A percentile compares a stretch with the other conserved stretches of the same genome.
Conservation (phyloP, 1,140 invertebrate genomes). For the Rhagoletis zephyria region DNA sequence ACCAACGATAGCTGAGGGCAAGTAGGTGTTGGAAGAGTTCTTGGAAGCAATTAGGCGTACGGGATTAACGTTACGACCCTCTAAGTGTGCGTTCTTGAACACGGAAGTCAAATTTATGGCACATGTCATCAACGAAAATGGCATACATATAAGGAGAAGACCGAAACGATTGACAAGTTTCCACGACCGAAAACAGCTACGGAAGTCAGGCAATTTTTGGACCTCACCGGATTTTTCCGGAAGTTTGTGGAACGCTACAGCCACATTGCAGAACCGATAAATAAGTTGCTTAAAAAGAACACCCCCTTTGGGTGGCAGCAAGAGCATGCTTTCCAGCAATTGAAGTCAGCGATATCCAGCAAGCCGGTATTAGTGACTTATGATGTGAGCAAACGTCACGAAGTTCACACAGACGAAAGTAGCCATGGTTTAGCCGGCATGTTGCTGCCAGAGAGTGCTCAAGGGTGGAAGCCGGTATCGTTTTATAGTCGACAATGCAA, state of each 20-base stretch:
- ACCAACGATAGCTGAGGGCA: constrained; percentile 54
- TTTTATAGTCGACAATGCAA: too few species aligned
- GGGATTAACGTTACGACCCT: constrained; percentile 55
- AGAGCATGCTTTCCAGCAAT: not conserved
- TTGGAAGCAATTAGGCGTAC: constrained; percentile 36
- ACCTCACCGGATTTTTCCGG: too few species aligned
- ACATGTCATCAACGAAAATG: too few species aligned
- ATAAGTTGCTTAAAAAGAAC: not conserved
- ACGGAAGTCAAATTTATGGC: not conserved
- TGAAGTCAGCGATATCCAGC: not conserved
- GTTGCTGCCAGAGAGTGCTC: not conserved
- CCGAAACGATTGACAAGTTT: constrained; percentile 56
- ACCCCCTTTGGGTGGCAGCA: not conserved
- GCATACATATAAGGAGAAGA: too few species aligned
- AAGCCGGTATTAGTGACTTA: not conserved
- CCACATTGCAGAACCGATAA: constrained; percentile 6
- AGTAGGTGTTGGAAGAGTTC: constrained; percentile 54
- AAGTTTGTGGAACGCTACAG: constrained; percentile 50
- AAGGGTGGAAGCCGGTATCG: too few species aligned
- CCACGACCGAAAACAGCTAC: constrained; percentile 60
- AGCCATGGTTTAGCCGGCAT: not conserved
- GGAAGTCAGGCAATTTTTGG: constrained; percentile 62
- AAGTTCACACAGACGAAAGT: constrained; percentile 32
- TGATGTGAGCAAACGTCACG: not conserved
- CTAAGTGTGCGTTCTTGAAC: not conserved